Percentiles rank a stretch among this genome's conserved stretches.
Conservation (phyloP, 2,888 invertebrate genomes). For the Chydorus sphaericus region DNA sequence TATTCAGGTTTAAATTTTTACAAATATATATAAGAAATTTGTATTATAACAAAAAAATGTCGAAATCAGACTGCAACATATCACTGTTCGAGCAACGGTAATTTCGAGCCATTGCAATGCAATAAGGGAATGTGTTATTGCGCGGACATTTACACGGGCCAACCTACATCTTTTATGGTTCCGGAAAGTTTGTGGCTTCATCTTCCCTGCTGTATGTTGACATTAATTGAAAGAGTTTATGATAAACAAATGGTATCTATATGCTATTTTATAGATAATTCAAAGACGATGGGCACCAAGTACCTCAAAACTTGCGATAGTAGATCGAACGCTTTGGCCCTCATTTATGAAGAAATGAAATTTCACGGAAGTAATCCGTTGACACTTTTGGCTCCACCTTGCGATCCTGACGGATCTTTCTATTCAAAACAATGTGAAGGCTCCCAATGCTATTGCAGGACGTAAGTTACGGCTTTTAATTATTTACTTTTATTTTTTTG, state of each 20-base stretch:
- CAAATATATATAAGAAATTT: no score
- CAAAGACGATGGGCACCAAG: constrained; percentile 34
- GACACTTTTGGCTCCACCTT: constrained; percentile 37
- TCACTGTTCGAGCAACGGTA: constrained; percentile 47
- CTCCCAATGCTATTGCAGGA: constrained; percentile 5
- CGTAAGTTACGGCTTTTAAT: constrained; percentile 3
- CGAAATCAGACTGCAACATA: no score
- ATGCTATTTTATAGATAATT: constrained; percentile 29
- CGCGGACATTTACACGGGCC: constrained; percentile 43
- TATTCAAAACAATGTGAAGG: constrained; percentile 25
- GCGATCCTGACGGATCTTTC: constrained; percentile 51
- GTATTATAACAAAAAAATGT: no score
- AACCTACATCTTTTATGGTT: constrained; percentile 37
- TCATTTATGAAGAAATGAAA: constrained; percentile 37
- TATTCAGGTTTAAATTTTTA: no score
- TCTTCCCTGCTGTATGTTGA: constrained; percentile 48
- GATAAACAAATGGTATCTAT: constrained; percentile 15
- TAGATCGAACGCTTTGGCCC: constrained; percentile 37
- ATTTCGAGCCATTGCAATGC: constrained; percentile 52
- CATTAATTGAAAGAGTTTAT: not conserved
- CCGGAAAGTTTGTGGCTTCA: constrained; percentile 40
- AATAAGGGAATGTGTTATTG: constrained; percentile 54
- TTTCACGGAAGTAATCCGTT: constrained; percentile 43
- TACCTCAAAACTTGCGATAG: constrained; percentile 54
- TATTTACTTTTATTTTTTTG: no score